Percentiles rank a stretch among this genome's conserved stretches.
Evolutionary conservation across 92 coral and sea anemone genomes (phyloP).

Genomic region (Isaurus tuberculatus): DNA sequence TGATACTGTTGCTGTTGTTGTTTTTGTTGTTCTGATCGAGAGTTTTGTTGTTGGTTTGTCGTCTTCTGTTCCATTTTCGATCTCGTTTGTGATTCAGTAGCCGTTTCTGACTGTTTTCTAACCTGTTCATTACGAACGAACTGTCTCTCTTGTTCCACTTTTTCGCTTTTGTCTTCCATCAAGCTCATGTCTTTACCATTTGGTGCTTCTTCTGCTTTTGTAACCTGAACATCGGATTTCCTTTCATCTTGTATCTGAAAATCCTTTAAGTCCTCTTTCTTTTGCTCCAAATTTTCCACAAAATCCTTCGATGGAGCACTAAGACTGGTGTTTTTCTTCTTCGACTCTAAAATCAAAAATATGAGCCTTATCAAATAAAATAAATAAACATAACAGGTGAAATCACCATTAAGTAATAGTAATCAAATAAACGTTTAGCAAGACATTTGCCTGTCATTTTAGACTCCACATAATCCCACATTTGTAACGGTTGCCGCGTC

Average conservation of each 20-base stretch:
- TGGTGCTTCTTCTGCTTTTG: conserved; percentile 6
- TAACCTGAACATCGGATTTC: conserved; percentile 15
- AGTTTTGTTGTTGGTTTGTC: conserved; percentile 48
- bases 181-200: background rate
- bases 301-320: conserved; percentile 1
- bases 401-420: background rate
- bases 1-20: conserved; percentile 3
- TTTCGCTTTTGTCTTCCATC: conserved; percentile 27
- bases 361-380: too few relatives aligned
- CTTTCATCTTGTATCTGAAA: conserved; percentile 4
- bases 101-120: conserved; percentile 13
- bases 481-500: conserved; percentile 84
- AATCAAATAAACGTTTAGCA: background rate
- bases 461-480: conserved; percentile 90
- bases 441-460: conserved; percentile 65
- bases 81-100: conserved; percentile 34
- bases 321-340: conserved; percentile 6
- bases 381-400: too few relatives aligned
- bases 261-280: background rate
- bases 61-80: conserved; percentile 43
- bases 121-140: background rate
- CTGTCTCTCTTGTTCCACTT: conserved; percentile 25
- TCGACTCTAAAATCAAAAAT: too few relatives aligned
- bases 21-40: conserved; percentile 16
- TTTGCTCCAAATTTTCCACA: conserved; percentile 16